These are phyloP conservation scores for Lemur catta DNA, from an alignment of 2,797 vertebrate species.

Conservation along the genomic window DNA sequence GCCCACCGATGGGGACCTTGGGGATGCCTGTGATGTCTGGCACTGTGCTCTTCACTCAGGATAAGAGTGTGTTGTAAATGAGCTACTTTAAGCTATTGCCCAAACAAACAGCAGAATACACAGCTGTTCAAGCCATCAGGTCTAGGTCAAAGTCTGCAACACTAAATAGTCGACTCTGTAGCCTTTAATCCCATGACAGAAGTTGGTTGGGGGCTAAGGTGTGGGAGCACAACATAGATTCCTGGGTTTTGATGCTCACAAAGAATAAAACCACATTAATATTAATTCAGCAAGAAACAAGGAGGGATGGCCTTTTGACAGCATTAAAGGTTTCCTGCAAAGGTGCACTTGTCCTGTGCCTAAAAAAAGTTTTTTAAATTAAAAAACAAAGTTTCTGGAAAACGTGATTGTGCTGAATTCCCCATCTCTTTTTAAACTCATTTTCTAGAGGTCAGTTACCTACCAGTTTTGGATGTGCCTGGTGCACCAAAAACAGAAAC, in stretches of 20 bases:
- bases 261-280: not conserved
- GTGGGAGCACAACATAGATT: not conserved
- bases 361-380: no score
- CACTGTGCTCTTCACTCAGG: no score
- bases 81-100: no score
- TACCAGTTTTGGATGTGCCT: not conserved
- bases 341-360: not conserved
- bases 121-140: no score
- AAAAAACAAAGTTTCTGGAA: not conserved
- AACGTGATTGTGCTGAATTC: not conserved
- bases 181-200: not conserved
- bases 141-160: not conserved
- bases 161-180: not conserved
- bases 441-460: not conserved
- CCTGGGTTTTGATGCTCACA: not conserved
- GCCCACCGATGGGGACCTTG: no score
- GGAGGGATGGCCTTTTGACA: not conserved
- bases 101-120: no score
- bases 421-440: not conserved
- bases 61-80: no score
- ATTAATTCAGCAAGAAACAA: not conserved
- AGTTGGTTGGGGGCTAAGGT: not conserved
- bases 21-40: not conserved
- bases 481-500: not conserved
- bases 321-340: not conserved